Evolutionary conservation across 2,797 vertebrate genomes (phyloP).

Genomic region (Urophycis tenuis): DNA sequence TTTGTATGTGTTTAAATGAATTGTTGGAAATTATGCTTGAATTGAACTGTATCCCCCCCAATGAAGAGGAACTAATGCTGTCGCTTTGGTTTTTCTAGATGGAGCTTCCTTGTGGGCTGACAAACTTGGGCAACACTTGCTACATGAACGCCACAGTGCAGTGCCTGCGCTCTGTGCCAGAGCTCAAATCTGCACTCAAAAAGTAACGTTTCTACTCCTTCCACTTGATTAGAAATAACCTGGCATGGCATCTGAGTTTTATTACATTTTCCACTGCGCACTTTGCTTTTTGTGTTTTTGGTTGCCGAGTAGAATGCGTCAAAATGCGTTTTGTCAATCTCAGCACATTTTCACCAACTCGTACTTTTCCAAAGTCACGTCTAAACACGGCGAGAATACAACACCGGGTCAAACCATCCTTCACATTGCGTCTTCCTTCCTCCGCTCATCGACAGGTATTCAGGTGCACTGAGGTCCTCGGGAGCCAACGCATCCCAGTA

Average conservation of each 20-base stretch:
- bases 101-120: conserved; percentile 95
- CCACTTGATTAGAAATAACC: neutral
- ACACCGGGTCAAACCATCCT: neutral
- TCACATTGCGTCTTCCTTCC: neutral
- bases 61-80: neutral
- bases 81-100: conserved; percentile 66
- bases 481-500: conserved; percentile 92
- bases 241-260: neutral
- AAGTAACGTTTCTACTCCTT: conserved; percentile 63
- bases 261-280: neutral
- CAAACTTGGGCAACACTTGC: conserved; percentile 97
- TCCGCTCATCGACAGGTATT: conserved; percentile 72
- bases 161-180: conserved; percentile 97
- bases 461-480: conserved; percentile 92
- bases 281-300: too few species aligned
- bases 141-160: conserved; percentile 99
- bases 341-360: too few species aligned
- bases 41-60: neutral
- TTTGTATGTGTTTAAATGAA: neutral
- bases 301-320: neutral
- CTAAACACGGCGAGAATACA: neutral
- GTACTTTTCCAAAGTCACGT: neutral
- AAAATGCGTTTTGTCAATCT: neutral
- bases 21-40: neutral
- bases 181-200: conserved; percentile 90